Evolutionary conservation across 2,113 vertebrate species (phyloP).

Genomic region (Prionailurus viverrinus): DNA sequence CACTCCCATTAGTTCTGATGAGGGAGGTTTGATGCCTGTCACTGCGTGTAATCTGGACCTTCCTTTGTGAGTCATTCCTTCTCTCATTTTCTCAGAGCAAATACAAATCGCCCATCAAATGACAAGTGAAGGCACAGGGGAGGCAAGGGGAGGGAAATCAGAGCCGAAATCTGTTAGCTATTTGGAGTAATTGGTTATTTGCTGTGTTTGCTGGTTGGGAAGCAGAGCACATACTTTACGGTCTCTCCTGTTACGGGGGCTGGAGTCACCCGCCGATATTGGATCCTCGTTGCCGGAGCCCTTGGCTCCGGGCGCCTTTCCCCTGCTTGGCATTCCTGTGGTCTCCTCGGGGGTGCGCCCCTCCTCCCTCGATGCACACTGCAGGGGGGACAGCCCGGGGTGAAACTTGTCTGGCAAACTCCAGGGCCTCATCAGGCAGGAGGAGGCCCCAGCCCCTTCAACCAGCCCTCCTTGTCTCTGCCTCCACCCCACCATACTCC

Average conservation of each 20-base stretch:
- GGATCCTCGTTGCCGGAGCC: slow-evolving; percentile 77
- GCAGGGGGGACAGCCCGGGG: slow-evolving; percentile 81
- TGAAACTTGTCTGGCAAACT: slow-evolving; percentile 81
- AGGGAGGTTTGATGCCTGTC: slow-evolving; percentile 70
- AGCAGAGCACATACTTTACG: slow-evolving; percentile 82
- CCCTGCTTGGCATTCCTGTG: slow-evolving; percentile 84
- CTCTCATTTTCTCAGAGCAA: slow-evolving; percentile 79
- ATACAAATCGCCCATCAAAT: slow-evolving; percentile 83
- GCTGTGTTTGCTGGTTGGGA: slow-evolving; percentile 85
- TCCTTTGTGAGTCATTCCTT: slow-evolving; percentile 79
- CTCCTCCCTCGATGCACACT: slow-evolving; percentile 76
- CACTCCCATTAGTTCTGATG: slow-evolving; percentile 58
- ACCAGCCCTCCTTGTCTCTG: background rate
- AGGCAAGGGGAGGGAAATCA: slow-evolving; percentile 72
- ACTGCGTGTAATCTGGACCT: slow-evolving; percentile 74
- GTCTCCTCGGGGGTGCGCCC: slow-evolving; percentile 72
- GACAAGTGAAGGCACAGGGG: slow-evolving; percentile 79
- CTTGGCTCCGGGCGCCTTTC: slow-evolving; percentile 74
- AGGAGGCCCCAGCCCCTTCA: slow-evolving; percentile 36
- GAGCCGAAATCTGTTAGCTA: slow-evolving; percentile 84
- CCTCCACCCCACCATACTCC: background rate
- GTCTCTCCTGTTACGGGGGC: slow-evolving; percentile 84
- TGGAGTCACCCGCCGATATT: slow-evolving; percentile 83
- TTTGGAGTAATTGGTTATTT: slow-evolving; percentile 88
- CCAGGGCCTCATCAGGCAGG: slow-evolving; percentile 65